Conservation (phyloP, 2,797 vertebrate species). For the Numenius phaeopus region DNA sequence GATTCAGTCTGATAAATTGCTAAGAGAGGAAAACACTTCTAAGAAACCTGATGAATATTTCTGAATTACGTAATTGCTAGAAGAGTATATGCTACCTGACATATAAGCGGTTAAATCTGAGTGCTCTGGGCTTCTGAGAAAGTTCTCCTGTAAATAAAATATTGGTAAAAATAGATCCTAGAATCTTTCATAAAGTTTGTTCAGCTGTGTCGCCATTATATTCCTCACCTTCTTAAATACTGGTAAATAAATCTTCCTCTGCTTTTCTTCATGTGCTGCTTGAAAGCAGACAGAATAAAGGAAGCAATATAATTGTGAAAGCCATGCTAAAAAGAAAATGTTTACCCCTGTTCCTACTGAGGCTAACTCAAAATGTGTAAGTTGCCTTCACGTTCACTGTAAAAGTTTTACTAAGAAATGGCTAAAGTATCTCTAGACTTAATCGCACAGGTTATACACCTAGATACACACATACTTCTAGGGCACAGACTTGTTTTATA, state of each 20-base stretch:
- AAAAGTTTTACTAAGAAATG: not conserved
- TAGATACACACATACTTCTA: rapidly evolving
- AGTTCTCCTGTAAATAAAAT: not conserved
- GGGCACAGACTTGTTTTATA: not conserved
- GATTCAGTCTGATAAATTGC: not conserved
- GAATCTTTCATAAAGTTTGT: not conserved
- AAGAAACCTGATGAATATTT: not conserved
- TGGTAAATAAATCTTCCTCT: not conserved
- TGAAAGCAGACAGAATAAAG: not conserved
- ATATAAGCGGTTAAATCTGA: not conserved
- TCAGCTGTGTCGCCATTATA: not conserved
- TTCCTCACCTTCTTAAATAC: not conserved
- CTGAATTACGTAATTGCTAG: not conserved
- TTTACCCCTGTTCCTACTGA: not conserved
- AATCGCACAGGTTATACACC: not conserved
- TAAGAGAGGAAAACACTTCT: not conserved
- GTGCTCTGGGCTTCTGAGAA: not conserved
- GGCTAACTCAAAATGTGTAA: not conserved
- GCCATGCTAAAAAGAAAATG: not conserved
- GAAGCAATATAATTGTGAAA: not conserved
- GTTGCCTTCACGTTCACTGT: not conserved
- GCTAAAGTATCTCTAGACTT: not conserved
- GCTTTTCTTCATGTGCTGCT: not conserved
- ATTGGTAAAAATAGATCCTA: not conserved
- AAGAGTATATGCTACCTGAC: not conserved